These are phyloP conservation scores for Dione vanillae DNA, from an alignment of 2,888 invertebrate genomes.

Conservation along the genomic window DNA sequence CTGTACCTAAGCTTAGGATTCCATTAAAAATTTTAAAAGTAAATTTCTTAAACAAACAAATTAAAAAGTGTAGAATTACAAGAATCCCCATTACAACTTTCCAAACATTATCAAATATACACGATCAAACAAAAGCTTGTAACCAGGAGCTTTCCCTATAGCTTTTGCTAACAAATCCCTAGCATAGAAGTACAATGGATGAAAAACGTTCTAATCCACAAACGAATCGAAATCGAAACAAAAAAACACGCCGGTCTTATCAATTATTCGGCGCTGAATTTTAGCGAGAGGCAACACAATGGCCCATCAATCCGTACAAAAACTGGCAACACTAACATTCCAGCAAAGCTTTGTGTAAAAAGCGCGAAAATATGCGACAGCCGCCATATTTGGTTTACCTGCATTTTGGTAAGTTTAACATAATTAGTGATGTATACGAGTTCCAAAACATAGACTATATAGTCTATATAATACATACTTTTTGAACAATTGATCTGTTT, in stretches of 20 bases:
- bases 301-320: constrained; percentile 75
- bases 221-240: constrained; percentile 63
- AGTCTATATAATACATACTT: not conserved
- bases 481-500: constrained; percentile 10
- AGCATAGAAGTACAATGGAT: constrained; percentile 33
- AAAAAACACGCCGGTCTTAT: constrained; percentile 59
- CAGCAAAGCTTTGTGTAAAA: constrained; percentile 64
- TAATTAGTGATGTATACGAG: constrained; percentile 20
- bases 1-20: no score
- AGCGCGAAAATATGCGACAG: constrained; percentile 48
- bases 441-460: constrained; percentile 12
- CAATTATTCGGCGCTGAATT: constrained; percentile 75
- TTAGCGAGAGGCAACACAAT: constrained; percentile 76
- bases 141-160: constrained; percentile 21
- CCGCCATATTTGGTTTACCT: constrained; percentile 46
- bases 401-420: constrained; percentile 21
- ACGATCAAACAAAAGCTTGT: constrained; percentile 34
- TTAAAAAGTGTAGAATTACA: constrained; percentile 15
- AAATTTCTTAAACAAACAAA: not conserved
- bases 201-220: constrained; percentile 64
- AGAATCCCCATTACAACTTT: constrained; percentile 18
- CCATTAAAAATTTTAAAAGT: not conserved
- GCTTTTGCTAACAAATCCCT: constrained; percentile 25
- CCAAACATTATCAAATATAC: constrained; percentile 36
- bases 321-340: constrained; percentile 71